These are phyloP conservation scores for Glyphotaelius pellucidus DNA, from an alignment of 2,888 invertebrate genomes.

Conservation along the genomic window DNA sequence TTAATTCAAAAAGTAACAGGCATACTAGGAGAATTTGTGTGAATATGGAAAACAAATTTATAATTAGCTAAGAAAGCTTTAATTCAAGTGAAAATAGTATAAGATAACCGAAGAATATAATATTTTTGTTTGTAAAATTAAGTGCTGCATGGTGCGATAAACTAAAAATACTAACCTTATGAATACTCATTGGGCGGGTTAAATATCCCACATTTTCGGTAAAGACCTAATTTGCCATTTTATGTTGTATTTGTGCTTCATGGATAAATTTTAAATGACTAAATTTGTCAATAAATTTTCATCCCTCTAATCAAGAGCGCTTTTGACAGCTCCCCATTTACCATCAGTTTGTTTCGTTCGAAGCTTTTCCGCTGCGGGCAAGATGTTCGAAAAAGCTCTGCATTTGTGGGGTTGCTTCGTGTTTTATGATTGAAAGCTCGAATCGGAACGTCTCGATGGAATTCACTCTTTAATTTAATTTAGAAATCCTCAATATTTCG, in stretches of 20 bases:
- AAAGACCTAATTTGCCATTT: conserved; percentile 33
- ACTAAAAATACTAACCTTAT: conserved; percentile 50
- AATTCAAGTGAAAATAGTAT: not conserved
- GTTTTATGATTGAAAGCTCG: conserved; percentile 20
- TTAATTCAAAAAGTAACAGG: not conserved
- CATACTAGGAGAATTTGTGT: not conserved
- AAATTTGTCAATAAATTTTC: conserved; percentile 34
- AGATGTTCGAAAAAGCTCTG: conserved; percentile 45
- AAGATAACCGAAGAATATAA: conserved; percentile 12
- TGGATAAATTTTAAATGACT: conserved; percentile 20
- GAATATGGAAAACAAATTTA: not conserved
- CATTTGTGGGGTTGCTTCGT: conserved; percentile 55
- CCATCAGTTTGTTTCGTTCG: conserved; percentile 38
- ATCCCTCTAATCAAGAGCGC: conserved; percentile 48
- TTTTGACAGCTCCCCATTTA: conserved; percentile 61
- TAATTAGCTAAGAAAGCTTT: not conserved
- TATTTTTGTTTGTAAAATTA: conserved; percentile 42
- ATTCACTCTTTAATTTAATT: not conserved
- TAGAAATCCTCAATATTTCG: too few relatives aligned
- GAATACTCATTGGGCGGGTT: conserved; percentile 45
- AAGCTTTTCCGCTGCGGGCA: conserved; percentile 43
- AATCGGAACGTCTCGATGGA: not conserved
- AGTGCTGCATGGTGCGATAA: not conserved
- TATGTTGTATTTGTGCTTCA: conserved; percentile 38
- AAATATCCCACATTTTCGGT: conserved; percentile 51